phyloP scores from a whole-genome alignment of 2,888 invertebrate species.

The Melieria picta region DNA sequence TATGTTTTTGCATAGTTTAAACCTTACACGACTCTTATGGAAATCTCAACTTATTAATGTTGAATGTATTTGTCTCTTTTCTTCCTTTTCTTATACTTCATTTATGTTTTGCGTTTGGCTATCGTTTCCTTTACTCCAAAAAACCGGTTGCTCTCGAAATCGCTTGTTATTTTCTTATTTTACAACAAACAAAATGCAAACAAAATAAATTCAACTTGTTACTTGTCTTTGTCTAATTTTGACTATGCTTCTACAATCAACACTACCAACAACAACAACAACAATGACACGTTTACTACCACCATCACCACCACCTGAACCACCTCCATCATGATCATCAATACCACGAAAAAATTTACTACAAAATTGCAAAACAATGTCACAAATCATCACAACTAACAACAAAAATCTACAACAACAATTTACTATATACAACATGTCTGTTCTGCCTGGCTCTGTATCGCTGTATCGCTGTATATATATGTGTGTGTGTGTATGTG shows the following conservation, averaged over 20 bases:
- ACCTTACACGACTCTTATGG: too few relatives aligned
- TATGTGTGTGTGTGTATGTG: conserved; percentile 38
- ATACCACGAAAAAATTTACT: not conserved
- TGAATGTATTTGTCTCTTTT: too few relatives aligned
- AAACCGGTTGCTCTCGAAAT: too few relatives aligned
- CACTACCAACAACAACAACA: not conserved
- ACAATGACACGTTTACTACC: not conserved
- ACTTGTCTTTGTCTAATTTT: conserved; percentile 21
- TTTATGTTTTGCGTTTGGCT: too few relatives aligned
- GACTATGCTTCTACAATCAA: not conserved
- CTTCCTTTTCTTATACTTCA: too few relatives aligned
- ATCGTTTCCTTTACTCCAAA: too few relatives aligned
- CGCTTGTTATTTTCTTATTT: too few relatives aligned
- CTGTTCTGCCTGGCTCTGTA: conserved; percentile 18
- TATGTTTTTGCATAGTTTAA: too few relatives aligned
- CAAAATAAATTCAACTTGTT: conserved; percentile 14
- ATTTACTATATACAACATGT: conserved; percentile 29
- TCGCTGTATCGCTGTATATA: conserved; percentile 37
- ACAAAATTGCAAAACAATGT: not conserved
- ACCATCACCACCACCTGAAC: not conserved
- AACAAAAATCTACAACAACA: not conserved
- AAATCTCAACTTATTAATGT: too few relatives aligned
- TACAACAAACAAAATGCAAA: too few relatives aligned
- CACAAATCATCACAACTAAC: not conserved
- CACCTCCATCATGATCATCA: too few relatives aligned